Base-by-base conservation (phyloP, 2,113 vertebrate genomes). In the Vireo altiloquus region DNA sequence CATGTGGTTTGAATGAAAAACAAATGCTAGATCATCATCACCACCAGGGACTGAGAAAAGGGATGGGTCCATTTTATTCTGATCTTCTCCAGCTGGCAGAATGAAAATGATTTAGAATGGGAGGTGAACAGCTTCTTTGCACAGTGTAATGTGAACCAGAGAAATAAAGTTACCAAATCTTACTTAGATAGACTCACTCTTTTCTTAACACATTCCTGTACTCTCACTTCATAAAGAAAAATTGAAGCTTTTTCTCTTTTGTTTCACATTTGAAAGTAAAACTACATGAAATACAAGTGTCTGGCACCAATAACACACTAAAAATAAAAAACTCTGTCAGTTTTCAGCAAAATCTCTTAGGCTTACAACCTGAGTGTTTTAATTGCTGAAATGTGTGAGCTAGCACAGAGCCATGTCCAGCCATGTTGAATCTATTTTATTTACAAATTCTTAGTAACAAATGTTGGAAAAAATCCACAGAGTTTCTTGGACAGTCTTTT, bases 71-170 rank as follows among this genome's bases (percentile, higher is more conserved):
- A 70, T 89, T 96, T 94, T 85, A 93, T 79, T 79, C 83, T 96
- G 96, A 96, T 95, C 60, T 90, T 76, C 83, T 93, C 89, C 96
- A 96, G 89, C 95, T 96, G 94, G 77, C 85, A 94, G 92, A 91
- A 89, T 33, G 76, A 96, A 88, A 94, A 95, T 92, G 75, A 97
- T 95, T 92, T 93, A 95, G 72, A 94, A 79, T 63, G 75, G 94
- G 93, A 93, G 94, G 65, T 72, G 82, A 94, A 92, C 52, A 82
- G 65, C 76, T 89, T 94, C 92, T 95, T 87, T 94, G 85, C 87
- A 89, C 52, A 89, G 35, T 54, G 60, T 82, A 82, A 92, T 42
- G 52, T 49, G 74, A 97, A 95, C 61, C 90, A 95, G 80, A 94
- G 80, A 93, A 92, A 93, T 87, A 65, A 66, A 89, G 79, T 87